Evolutionary conservation across 1,140 invertebrate species (phyloP), one percentile per base, ranked within the genome.

Genomic region (Rhyacophila brunnea): DNA sequence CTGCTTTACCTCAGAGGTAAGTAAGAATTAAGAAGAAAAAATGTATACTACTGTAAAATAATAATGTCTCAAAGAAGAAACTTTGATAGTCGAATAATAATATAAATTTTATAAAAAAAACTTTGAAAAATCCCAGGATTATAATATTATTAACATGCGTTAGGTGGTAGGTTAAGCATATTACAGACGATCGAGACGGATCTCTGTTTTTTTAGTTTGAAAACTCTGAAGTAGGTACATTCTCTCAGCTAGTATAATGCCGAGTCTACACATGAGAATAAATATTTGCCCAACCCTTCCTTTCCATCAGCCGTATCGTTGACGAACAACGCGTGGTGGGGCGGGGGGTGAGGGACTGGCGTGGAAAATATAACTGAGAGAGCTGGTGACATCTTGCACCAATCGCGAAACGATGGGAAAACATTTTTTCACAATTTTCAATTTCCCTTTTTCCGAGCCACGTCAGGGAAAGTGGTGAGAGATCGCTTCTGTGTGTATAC

Each of bases 391-490:
- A 62, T 62, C 59, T 57, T 57, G 59, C 56, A 52, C 53, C 59
- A 51, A 62, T 62, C 59, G 59, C 47, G 42, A 51, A 62, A 62
- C 51, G 59, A 62, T 62, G 59, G 48, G 36, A 62, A 56, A 62
- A 62, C 48, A 62, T 62, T 62, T 62, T 62, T 62, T 60, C 58
- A 60, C 58, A 54, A 55, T 60, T 60, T 60, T 60, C 58, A 60
- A 60, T 60, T 60, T 60, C 50, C 58, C 51, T 45, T 45, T 51
- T 43, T 48, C 50, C 20, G 38, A 13, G 20, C 14, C 17, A 15
- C 17, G 36, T 32, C 15, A 17, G 7, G 47, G 34, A 10, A 18
- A 10, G 1, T 38, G 32, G 38, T 9, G 38, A 42, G n/a, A 28
- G 23, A 28, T 28, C 23, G 23, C 23, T 28, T 28, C 23, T 28